These are phyloP conservation scores for Amblyjoppa fuscipennis DNA, from an alignment of 2,888 invertebrate genomes.

Conservation along the genomic window DNA sequence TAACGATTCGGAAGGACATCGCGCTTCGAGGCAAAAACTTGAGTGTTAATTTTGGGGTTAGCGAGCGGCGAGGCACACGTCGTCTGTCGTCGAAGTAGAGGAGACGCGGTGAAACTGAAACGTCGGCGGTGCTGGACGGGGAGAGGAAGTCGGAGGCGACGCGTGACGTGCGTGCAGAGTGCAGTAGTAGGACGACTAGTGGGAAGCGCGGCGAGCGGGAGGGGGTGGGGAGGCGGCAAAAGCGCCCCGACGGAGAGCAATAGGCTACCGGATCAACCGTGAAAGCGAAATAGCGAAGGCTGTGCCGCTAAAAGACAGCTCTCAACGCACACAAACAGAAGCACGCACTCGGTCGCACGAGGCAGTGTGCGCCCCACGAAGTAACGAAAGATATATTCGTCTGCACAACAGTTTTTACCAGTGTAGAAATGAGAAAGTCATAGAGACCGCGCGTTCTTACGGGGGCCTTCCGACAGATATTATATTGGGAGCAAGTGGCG, in stretches of 20 bases:
- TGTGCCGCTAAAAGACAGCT: conserved; percentile 5
- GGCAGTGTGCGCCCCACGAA: neutral
- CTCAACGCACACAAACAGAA: conserved; percentile 20
- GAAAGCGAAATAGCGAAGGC: conserved; percentile 43
- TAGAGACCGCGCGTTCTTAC: conserved; percentile 64
- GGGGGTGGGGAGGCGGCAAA: conserved; percentile 1
- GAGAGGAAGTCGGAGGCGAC: conserved; percentile 56
- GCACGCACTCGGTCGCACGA: conserved; percentile 21
- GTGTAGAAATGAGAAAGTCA: conserved; percentile 81
- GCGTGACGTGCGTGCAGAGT: conserved; percentile 58
- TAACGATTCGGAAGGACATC: neutral
- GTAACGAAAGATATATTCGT: conserved; percentile 15
- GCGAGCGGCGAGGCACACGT: conserved; percentile 32
- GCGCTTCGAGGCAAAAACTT: neutral
- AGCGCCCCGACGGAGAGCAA: neutral
- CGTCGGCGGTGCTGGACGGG: conserved; percentile 28
- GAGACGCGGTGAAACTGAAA: conserved; percentile 39
- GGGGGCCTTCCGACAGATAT: conserved; percentile 13
- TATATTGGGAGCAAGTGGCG: conserved; percentile 46
- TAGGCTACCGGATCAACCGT: conserved; percentile 20
- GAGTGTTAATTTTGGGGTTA: conserved; percentile 39
- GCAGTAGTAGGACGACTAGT: conserved; percentile 35
- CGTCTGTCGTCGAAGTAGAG: conserved; percentile 27
- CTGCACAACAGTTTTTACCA: conserved; percentile 6
- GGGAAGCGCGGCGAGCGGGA: conserved; percentile 32